These are phyloP conservation scores for Rattus norvegicus DNA, from an alignment of 2,113 vertebrate genomes.

Conservation along the genomic window GRCr8 NC_086022.1:146960501-146961000, in stretches of 20 bases:
- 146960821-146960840: background rate
- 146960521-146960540: background rate
- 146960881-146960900: background rate
- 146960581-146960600: no score
- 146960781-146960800: background rate
- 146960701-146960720: background rate
- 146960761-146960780: background rate
- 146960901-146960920: conserved; percentile 2
- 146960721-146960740: background rate
- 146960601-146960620: background rate
- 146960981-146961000: no score
- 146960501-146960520: background rate
- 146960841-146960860: background rate
- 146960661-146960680: background rate
- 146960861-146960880: background rate
- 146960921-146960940: background rate
- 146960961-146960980: background rate
- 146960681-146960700: background rate
- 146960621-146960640: no score
- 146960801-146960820: background rate
- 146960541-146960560: background rate
- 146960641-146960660: background rate
- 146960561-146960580: background rate
- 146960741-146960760: background rate
- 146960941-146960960: background rate